A percentile compares a stretch with the other conserved stretches of the same genome.
phyloP scores from a whole-genome alignment of 2,113 vertebrate genomes.

The Melanotaenia duboulayi region DNA sequence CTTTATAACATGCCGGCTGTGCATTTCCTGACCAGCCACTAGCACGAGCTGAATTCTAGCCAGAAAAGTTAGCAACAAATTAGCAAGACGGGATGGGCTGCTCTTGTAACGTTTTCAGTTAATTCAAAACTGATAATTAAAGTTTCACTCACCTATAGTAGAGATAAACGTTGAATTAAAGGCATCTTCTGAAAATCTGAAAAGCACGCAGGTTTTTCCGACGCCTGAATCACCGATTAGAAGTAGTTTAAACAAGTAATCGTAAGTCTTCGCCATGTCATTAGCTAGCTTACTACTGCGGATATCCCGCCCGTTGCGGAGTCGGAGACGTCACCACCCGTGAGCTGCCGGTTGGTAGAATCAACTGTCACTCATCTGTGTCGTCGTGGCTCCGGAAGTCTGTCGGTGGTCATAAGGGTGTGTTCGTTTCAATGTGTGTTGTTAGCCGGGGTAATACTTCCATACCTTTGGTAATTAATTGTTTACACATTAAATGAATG shows the following conservation, averaged over 20 bases:
- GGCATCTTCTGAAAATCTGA: constrained; percentile 97
- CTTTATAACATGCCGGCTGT: constrained; percentile 17
- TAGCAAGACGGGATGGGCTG: constrained; percentile 77
- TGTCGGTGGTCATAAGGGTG: neutral
- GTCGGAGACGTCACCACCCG: constrained; percentile 37
- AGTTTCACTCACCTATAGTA: constrained; percentile 89
- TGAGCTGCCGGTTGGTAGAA: constrained; percentile 43
- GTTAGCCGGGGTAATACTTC: neutral
- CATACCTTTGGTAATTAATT: neutral
- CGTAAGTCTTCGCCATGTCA: constrained; percentile 96
- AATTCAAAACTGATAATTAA: neutral
- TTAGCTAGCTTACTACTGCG: constrained; percentile 78
- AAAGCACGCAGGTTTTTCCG: constrained; percentile 96
- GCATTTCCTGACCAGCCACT: constrained; percentile 63
- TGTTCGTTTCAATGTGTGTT: constrained; percentile 28
- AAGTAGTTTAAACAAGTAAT: constrained; percentile 98
- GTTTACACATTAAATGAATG: neutral
- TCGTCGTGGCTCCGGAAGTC: constrained; percentile 68
- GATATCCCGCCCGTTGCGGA: constrained; percentile 80
- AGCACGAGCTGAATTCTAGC: constrained; percentile 50
- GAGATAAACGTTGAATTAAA: constrained; percentile 99
- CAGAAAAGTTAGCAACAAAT: constrained; percentile 65
- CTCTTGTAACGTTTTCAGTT: constrained; percentile 30
- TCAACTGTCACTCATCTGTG: constrained; percentile 58
- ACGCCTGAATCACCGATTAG: constrained; percentile 98